A percentile compares a stretch with the other conserved stretches of the same genome.
Conservation (phyloP, 2,113 vertebrate species). For the Campylorhamphus procurvoides region DNA sequence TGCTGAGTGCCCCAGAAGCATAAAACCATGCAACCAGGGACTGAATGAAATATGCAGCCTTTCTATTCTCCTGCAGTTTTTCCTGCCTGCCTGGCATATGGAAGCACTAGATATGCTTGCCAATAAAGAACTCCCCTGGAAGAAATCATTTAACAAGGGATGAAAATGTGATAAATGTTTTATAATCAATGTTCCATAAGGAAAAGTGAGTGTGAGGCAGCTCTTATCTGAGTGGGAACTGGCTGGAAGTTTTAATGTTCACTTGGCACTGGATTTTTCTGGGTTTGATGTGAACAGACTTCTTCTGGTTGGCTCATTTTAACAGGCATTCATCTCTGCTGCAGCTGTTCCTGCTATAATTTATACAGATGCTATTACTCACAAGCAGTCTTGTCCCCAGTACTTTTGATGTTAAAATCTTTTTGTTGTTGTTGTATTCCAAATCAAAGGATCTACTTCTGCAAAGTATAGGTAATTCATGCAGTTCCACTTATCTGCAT, state of each 20-base stretch:
- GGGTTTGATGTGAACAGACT: background rate
- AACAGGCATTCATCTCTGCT: constrained; percentile 8
- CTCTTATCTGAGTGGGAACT: background rate
- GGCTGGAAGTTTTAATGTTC: constrained; percentile 5
- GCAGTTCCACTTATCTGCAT: background rate
- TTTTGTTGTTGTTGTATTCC: background rate
- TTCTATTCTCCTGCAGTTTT: constrained; percentile 8
- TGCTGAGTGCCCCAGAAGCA: background rate
- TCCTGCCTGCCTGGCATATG: constrained; percentile 17
- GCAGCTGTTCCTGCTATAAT: constrained; percentile 24
- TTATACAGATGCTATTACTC: constrained; percentile 12
- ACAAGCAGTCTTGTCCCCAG: background rate
- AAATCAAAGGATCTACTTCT: constrained; percentile 24
- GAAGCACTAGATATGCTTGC: background rate
- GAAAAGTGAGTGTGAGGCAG: background rate
- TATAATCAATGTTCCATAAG: constrained; percentile 11
- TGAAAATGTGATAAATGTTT: constrained; percentile 48
- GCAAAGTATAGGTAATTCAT: constrained; percentile 2
- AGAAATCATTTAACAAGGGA: constrained; percentile 35
- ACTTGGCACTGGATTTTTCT: constrained; percentile 12
- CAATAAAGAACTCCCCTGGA: constrained; percentile 27
- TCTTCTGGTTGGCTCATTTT: background rate
- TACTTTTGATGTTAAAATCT: constrained; percentile 28
- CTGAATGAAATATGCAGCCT: constrained; percentile 3
- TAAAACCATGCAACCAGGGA: background rate